A percentile compares a stretch with the other conserved stretches of the same genome.
Conservation (phyloP, 2,888 invertebrate species). For the Acanthacorydalis orientalis region DNA sequence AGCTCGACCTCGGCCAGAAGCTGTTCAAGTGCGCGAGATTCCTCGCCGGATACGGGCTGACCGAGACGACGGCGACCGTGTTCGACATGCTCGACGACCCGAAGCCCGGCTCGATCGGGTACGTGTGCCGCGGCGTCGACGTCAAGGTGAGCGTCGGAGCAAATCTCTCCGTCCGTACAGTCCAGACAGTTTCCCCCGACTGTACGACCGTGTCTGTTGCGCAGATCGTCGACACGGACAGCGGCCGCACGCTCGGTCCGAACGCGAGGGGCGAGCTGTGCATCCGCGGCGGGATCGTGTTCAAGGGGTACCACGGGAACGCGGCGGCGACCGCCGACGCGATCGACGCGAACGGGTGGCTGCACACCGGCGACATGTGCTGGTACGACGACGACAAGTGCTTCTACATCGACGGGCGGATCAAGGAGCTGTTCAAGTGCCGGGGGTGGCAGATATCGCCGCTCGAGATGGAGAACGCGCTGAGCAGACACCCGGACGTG, state of each 20-base stretch:
- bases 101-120: background rate
- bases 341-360: conserved; percentile 29
- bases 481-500: conserved; percentile 10
- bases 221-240: background rate
- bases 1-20: background rate
- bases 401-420: conserved; percentile 30
- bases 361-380: conserved; percentile 33
- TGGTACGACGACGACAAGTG: conserved; percentile 32
- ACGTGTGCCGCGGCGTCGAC: background rate
- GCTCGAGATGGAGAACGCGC: background rate
- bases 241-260: background rate
- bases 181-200: too few relatives aligned
- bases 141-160: background rate
- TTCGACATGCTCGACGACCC: background rate
- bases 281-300: background rate
- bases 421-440: conserved; percentile 34
- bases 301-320: conserved; percentile 29
- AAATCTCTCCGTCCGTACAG: too few relatives aligned
- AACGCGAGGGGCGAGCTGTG: conserved; percentile 1
- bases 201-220: background rate
- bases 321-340: conserved; percentile 25
- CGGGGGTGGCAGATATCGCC: conserved; percentile 23
- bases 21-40: background rate
- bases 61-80: background rate
- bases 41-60: background rate